Base-by-base conservation (phyloP, 2,888 invertebrate genomes). In the Crossocerus cetratus region DNA sequence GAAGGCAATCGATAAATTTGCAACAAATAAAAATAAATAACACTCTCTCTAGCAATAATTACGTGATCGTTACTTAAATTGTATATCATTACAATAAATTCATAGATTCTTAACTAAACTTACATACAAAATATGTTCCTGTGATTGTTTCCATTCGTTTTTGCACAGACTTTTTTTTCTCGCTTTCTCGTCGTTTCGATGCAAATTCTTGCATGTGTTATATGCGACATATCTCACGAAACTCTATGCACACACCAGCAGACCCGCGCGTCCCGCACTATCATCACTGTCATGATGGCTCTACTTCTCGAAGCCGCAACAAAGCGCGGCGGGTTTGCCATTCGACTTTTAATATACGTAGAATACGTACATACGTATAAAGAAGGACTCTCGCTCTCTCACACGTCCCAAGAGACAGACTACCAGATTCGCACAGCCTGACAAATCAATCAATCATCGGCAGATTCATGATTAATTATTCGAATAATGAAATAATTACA, bases 1-100 rank as follows among this genome's bases (percentile, higher is more conserved):
- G 89, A 90, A 89, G 90, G 90, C 90, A 90, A 90, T 89, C 90
- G 88, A 89, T 89, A 89, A 90, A 90, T 88, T 89, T 86, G 88
- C 90, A 90, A 90, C 90, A 89, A 89, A 90, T 90, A 90, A 90
- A 90, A 90, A 90, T 90, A 90, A 90, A 90, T 90, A 90, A 90
- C 90, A 90, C 89, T 89, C 88, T 89, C 86, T 89, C 89, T 89
- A 89, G 89, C 86, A 86, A 88, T 89, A 89, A 89, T 85, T 86
- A 86, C 81, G 85, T 84, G 85, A 86, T 83, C 83, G 67, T 86
- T 84, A 85, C 87, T 85, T 87, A 88, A 85, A 83, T 82, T 82
- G 79, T 87, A 87, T 75, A 81, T 85, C 81, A 78, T 84, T 86
- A 86, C 83, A 85, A 86, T 86, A 84, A 86, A 86, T 85, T 87